phyloP scores from a whole-genome alignment of 2,797 vertebrate genomes.

The Sarcophilus harrisii region DNA sequence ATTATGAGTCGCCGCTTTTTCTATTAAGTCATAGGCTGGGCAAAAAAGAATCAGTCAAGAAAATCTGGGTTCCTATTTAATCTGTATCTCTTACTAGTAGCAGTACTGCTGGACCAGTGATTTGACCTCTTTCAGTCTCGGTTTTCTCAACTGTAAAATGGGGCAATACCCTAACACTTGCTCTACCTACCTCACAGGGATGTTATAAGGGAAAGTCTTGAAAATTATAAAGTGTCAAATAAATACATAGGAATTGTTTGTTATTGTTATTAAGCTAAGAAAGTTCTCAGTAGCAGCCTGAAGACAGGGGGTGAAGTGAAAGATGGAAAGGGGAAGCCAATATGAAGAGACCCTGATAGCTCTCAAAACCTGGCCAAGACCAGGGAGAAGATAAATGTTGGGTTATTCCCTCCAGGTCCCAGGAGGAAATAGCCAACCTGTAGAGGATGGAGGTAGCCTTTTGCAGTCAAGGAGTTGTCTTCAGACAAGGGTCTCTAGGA shows the following conservation, averaged over 20 bases:
- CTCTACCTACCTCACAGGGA: rapidly evolving
- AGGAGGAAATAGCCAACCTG: neutral
- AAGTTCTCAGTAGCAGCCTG: neutral
- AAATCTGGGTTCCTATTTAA: neutral
- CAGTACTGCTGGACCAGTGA: neutral
- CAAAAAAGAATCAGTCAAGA: neutral
- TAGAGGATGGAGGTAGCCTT: neutral
- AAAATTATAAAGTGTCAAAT: neutral
- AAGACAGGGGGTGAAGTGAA: neutral
- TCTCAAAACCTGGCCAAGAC: neutral
- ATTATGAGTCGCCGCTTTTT: neutral
- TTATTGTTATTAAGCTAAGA: neutral
- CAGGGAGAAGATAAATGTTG: neutral
- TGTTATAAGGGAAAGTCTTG: neutral
- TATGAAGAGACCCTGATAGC: neutral
- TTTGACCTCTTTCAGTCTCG: neutral
- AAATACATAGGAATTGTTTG: neutral
- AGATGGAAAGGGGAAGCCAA: neutral
- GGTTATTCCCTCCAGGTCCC: neutral
- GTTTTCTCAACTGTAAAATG: rapidly evolving
- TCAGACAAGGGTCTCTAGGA: neutral
- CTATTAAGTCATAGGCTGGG: neutral
- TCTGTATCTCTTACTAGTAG: neutral
- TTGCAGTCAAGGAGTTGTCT: neutral
- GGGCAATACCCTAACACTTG: too few relatives aligned